Evolutionary conservation across 2,113 vertebrate species (phyloP).

Genomic region (Barbus barbus): DNA sequence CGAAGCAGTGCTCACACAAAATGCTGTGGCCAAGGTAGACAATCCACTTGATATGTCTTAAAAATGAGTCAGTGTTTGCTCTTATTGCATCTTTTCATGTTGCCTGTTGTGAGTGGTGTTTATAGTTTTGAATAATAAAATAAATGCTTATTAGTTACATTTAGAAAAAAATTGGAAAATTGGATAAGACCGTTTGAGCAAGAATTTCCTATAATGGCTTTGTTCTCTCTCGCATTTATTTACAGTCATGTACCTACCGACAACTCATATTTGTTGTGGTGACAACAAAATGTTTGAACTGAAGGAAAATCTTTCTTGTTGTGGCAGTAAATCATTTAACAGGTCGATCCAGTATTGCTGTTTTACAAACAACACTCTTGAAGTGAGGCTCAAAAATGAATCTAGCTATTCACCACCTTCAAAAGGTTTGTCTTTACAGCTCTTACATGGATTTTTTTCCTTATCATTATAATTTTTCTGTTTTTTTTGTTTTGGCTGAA

Average conservation of each 20-base stretch:
- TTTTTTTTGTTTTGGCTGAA: too few species aligned
- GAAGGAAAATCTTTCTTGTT: neutral
- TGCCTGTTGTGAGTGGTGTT: neutral
- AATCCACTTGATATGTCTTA: neutral
- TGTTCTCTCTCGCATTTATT: neutral
- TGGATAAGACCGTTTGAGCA: neutral
- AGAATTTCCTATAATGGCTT: neutral
- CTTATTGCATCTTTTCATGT: neutral
- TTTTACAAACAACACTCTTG: neutral
- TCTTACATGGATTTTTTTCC: neutral
- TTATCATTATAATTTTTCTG: too few species aligned
- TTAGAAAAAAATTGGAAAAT: neutral
- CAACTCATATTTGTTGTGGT: constrained; percentile 19
- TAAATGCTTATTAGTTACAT: neutral
- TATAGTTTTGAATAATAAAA: neutral
- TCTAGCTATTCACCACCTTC: neutral
- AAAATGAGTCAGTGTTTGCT: neutral
- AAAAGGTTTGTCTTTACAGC: neutral
- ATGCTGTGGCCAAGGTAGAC: constrained; percentile 34
- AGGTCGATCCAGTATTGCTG: neutral
- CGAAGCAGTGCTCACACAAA: neutral
- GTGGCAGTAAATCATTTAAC: neutral
- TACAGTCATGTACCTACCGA: neutral
- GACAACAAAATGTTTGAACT: neutral
- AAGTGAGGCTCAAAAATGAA: neutral